Evolutionary conservation across 2,888 invertebrate genomes (phyloP).

Genomic region (Hydropsyche betteni): DNA sequence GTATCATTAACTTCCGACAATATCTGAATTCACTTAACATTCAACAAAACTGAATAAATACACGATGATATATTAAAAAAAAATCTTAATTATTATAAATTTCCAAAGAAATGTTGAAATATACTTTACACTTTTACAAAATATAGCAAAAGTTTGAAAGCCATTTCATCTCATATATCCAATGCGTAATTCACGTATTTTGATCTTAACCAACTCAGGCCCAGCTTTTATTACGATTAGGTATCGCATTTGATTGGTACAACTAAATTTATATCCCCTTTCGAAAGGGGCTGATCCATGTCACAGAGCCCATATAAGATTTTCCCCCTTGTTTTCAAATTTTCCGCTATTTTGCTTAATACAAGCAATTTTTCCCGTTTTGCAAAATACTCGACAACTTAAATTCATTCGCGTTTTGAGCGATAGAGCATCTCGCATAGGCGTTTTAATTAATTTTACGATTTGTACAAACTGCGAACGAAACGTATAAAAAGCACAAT

Average conservation of each 20-base stretch:
- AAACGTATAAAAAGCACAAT: background rate
- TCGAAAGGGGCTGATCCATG: background rate
- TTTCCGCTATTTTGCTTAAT: background rate
- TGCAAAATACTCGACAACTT: too few species aligned
- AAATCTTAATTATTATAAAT: background rate
- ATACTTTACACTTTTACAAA: too few species aligned
- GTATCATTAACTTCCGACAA: too few species aligned
- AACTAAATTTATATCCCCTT: constrained; percentile 3
- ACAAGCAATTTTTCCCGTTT: too few species aligned
- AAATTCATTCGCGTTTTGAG: too few species aligned
- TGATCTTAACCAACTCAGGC: background rate
- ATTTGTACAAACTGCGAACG: background rate
- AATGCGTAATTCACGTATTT: background rate
- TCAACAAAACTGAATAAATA: background rate
- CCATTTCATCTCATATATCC: constrained; percentile 6
- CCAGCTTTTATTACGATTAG: constrained; percentile 13
- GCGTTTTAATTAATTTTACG: background rate
- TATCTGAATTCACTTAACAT: background rate
- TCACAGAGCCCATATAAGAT: too few species aligned
- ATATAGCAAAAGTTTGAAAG: too few species aligned
- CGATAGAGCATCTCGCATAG: too few species aligned
- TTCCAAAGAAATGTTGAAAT: too few species aligned
- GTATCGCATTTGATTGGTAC: background rate
- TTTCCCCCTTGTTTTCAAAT: background rate
- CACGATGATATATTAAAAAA: too few species aligned